Base-by-base conservation (phyloP, 2,888 invertebrate genomes). In the Cecidostiba fungosa region DNA sequence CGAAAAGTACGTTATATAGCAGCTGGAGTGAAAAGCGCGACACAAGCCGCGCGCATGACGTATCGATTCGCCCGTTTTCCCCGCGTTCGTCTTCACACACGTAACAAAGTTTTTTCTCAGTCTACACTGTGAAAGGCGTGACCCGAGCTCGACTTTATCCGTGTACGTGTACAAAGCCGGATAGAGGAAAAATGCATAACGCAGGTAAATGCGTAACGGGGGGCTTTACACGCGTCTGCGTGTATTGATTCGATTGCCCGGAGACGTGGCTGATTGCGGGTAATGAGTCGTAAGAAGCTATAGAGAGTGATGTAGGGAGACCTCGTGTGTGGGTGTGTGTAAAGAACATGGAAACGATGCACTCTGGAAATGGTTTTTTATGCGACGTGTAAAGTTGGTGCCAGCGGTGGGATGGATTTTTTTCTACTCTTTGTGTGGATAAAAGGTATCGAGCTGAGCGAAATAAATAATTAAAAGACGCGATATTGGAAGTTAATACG, bases 11-110 rank as follows among this genome's bases (percentile, higher is more conserved):
- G 23, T 23, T 32, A 32, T 32, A 32, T 19, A 26, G 26, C 10
- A 26, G 26, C 66, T 29, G 29, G 26, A 23, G 14, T 10, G 26
- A 62, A 26, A 23, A 62, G 26, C 6, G 62, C 62, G 23, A 23
- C 39, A 39, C 72, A 23, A n/a, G 72, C 39, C 72, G 36, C 23
- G 39, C 47, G 73, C 74, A 39, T 69, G 74, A 74, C 66, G 74
- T 73, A 82, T 82, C 76, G 82, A 82, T 76, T 82, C 36, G 59
- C 39, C n/a, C 12, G n/a, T 29, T 50, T 32, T 32, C 81, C 43
- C 23, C n/a, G 66, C 73, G 39, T 8, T 82, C 47, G 62, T 26
- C 50, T 36, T 36, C 19, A n/a, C 12, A 43, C 66, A 69, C 78
- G 47, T 69, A 43, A 19, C 50, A n/a, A n/a, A n/a, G n/a, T n/a